Evolutionary conservation across 2,113 vertebrate genomes (phyloP).

Genomic region (Chionis minor): DNA sequence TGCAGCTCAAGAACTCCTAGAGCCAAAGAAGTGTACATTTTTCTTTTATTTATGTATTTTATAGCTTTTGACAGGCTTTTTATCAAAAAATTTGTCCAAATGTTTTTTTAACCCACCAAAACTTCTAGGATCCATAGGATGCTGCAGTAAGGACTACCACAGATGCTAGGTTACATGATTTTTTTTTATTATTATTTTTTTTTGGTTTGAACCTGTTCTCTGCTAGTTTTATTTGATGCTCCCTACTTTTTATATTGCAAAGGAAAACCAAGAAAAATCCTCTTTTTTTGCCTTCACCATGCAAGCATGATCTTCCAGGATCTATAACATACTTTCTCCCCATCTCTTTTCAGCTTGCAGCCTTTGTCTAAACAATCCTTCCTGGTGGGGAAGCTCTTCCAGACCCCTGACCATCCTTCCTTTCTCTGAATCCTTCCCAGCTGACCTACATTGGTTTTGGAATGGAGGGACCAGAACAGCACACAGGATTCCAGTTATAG

Average conservation of each 20-base stretch:
- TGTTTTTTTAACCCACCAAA: background rate
- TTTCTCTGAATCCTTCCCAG: background rate
- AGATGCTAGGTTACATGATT: background rate
- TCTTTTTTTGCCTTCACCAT: background rate
- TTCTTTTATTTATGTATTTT: background rate
- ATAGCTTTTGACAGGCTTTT: background rate
- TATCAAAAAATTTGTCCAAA: fast-evolving
- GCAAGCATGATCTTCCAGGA: background rate
- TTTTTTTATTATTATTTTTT: background rate
- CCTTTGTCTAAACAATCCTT: background rate
- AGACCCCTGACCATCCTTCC: background rate
- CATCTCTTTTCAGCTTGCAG: background rate
- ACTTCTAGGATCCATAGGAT: fast-evolving
- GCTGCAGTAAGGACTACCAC: background rate
- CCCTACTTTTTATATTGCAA: background rate
- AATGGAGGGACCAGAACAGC: background rate
- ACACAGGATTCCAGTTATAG: too few species aligned
- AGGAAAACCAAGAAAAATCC: background rate
- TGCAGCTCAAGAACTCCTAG: background rate
- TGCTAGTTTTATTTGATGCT: background rate
- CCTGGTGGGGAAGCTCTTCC: background rate
- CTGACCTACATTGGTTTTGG: fast-evolving
- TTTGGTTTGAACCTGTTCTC: background rate
- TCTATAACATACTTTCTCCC: background rate
- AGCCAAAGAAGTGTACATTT: background rate